phyloP scores from a whole-genome alignment of 2,113 vertebrate genomes.

The Vulpes vulpes region DNA sequence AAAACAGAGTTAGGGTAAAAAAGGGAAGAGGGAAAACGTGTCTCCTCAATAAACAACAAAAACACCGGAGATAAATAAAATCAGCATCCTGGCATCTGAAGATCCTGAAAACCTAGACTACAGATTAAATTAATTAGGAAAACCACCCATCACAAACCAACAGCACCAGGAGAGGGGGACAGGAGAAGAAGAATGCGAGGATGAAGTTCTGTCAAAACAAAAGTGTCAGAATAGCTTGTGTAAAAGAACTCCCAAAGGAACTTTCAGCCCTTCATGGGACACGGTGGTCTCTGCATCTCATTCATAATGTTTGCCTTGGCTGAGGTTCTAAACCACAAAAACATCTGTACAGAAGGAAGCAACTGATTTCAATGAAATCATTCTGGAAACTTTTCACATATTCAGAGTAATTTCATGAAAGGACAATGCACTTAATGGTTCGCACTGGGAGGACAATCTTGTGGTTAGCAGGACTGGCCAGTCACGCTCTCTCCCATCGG shows the following conservation, averaged over 20 bases:
- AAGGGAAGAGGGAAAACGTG: neutral
- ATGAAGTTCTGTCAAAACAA: neutral
- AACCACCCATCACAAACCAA: constrained; percentile 45
- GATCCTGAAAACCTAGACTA: constrained; percentile 24
- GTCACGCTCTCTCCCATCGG: neutral
- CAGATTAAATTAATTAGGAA: constrained; percentile 40
- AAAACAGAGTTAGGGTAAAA: neutral
- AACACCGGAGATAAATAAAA: constrained; percentile 72
- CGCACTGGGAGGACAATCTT: constrained; percentile 37
- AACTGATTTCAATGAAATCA: constrained; percentile 68
- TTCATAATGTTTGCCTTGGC: constrained; percentile 75
- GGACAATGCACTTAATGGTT: constrained; percentile 8
- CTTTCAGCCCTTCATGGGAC: neutral
- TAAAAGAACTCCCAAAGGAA: neutral
- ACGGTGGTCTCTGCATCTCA: constrained; percentile 54
- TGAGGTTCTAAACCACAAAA: constrained; percentile 71
- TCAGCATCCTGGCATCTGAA: neutral
- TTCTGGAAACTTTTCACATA: constrained; percentile 76
- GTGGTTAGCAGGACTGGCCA: neutral
- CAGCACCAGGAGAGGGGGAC: neutral
- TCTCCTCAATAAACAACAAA: constrained; percentile 72
- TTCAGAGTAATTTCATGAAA: constrained; percentile 52
- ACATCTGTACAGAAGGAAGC: constrained; percentile 80
- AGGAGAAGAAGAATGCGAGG: neutral
- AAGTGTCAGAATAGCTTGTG: neutral